phyloP scores from a whole-genome alignment of 1,140 invertebrate species.

The Drosophila navojoa region DNA sequence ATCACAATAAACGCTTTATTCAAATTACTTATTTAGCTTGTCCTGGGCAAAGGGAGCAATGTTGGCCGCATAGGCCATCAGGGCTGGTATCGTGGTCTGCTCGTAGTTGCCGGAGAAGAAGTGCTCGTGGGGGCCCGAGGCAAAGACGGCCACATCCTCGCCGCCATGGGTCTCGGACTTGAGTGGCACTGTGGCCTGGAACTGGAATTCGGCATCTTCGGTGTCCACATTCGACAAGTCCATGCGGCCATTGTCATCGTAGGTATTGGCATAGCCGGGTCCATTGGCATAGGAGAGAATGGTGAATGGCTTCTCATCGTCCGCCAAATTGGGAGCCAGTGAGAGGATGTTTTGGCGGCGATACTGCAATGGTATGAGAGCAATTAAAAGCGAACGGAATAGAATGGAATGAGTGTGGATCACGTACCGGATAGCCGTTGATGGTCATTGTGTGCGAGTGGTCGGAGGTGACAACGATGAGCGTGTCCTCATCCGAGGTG shows the following conservation, averaged over 20 bases:
- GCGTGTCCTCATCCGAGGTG: slow-evolving; percentile 89
- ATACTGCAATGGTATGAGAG: slow-evolving; percentile 36
- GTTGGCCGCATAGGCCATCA: slow-evolving; percentile 86
- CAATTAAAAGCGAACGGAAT: not conserved
- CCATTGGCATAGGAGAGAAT: slow-evolving; percentile 90
- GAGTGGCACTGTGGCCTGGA: slow-evolving; percentile 85
- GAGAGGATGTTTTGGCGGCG: slow-evolving; percentile 88
- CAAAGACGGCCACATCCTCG: slow-evolving; percentile 88
- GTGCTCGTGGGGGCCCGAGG: slow-evolving; percentile 87
- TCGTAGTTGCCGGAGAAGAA: slow-evolving; percentile 87
- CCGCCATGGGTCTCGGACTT: slow-evolving; percentile 88
- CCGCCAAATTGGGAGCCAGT: slow-evolving; percentile 65
- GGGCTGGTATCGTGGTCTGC: slow-evolving; percentile 87
- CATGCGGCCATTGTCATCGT: slow-evolving; percentile 44
- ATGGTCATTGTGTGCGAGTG: slow-evolving; percentile 93
- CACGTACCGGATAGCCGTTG: slow-evolving; percentile 86
- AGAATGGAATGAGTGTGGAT: too few relatives aligned
- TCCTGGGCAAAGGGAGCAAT: slow-evolving; percentile 78
- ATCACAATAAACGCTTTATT: slow-evolving; percentile 28
- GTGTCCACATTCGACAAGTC: slow-evolving; percentile 60
- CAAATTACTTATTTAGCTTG: slow-evolving; percentile 40
- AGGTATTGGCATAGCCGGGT: slow-evolving; percentile 85
- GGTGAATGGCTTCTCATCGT: slow-evolving; percentile 87
- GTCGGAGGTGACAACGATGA: slow-evolving; percentile 92
- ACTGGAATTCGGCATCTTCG: slow-evolving; percentile 69